Evolutionary conservation across 1,140 invertebrate genomes (phyloP), one percentile per base, ranked within the genome.

Genomic region (Zaprionus kolodkinae): DNA sequence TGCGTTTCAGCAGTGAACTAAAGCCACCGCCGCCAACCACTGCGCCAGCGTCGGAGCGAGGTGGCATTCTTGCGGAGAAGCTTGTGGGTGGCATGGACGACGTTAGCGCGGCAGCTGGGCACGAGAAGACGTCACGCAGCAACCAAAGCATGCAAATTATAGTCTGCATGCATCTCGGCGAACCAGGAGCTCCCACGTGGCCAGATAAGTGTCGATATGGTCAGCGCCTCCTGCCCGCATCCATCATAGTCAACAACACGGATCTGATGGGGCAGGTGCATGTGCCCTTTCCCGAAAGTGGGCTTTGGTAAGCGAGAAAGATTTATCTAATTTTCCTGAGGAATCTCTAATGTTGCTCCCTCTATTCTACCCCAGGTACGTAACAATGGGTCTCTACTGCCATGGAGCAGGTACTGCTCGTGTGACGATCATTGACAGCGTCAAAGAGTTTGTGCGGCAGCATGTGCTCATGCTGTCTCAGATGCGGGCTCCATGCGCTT

Each of bases 201-300:
- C 93, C 94, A 71, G 93, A 94, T 56, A 91, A 93, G 36, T 95
- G 95, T 66, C 93, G 91, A 57, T 94, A 93, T 60, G 94, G 94
- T 10, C 92, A 93, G 61, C 83, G 88, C 17, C 65, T 93, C 0
- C 93, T 91, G 52, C 92, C 92, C n/a, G 94, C 94, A 25, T 93
- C 94, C 25, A 93, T 94, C 63, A 93, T 94, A 30, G 81, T 95
- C 50, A 95, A 95, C 72, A 94, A 91, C 56, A 95, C 94, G 0
- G 93, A 95, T 1, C 94, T 93, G 43, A 94, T 95, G 15, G 94
- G 93, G 1, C 94, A 94, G 54, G 82, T 96, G 9, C 94, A 96
- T 71, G 95, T 97, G 12, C 96, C 96, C 2, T 97, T 95, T 90
- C 96, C 96, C 0, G 96, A 97, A 82, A 94, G 95, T 13, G 96